phyloP scores from a whole-genome alignment of 2,113 vertebrate genomes.

The Ceyx melanurus region DNA sequence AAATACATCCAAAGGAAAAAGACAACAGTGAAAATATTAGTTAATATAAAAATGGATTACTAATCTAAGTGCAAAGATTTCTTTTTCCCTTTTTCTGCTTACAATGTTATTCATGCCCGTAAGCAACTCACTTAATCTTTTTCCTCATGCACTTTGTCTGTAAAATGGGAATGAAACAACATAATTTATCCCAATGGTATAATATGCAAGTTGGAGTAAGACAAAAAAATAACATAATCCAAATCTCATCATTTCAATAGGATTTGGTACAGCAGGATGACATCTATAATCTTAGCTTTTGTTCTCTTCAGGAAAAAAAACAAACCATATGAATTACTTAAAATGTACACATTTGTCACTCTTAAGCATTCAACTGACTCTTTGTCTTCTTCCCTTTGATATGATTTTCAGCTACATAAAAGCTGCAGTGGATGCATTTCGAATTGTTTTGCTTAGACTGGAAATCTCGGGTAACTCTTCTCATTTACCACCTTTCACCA shows the following conservation, averaged over 20 bases:
- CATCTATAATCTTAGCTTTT: constrained; percentile 61
- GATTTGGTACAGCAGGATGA: constrained; percentile 69
- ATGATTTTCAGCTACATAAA: constrained; percentile 49
- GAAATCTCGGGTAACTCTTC: constrained; percentile 16
- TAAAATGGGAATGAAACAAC: constrained; percentile 36
- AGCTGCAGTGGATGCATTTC: constrained; percentile 30
- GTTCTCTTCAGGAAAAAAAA: constrained; percentile 55
- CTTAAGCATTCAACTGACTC: constrained; percentile 59
- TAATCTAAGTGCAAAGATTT: constrained; percentile 14
- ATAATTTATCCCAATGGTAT: constrained; percentile 41
- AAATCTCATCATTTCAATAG: constrained; percentile 74
- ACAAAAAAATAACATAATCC: constrained; percentile 64
- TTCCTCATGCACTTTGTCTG: not conserved
- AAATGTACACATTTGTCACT: constrained; percentile 64
- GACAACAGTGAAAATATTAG: not conserved
- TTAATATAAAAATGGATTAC: constrained; percentile 13
- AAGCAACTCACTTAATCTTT: constrained; percentile 46
- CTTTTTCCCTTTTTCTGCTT: not conserved
- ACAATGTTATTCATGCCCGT: constrained; percentile 40
- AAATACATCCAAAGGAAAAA: not conserved
- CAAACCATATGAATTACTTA: not conserved
- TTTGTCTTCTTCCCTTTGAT: constrained; percentile 45
- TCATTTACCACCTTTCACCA: constrained; percentile 39
- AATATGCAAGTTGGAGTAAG: constrained; percentile 57
- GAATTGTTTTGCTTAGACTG: constrained; percentile 30